Evolutionary conservation across 2,113 vertebrate species (phyloP).

Genomic region (Cinclus mexicanus): DNA sequence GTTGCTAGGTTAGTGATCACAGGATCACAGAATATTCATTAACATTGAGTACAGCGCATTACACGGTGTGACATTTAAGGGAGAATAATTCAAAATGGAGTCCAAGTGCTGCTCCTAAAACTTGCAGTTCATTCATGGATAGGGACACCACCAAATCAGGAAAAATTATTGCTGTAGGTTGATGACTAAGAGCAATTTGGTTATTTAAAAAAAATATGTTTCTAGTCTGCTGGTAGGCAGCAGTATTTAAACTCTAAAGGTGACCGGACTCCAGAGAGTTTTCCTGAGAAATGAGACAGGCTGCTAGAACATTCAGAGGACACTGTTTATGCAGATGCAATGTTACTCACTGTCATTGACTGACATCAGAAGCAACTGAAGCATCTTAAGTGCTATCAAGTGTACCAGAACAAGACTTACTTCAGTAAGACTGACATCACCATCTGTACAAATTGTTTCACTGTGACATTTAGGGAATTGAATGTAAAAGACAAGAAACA

Average conservation of each 20-base stretch:
- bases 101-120: no score
- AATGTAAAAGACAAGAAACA: background rate
- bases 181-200: background rate
- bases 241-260: background rate
- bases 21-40: fast-evolving
- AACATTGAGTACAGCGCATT: fast-evolving
- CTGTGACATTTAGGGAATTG: background rate
- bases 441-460: background rate
- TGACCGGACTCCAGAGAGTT: background rate
- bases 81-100: background rate
- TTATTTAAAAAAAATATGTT: background rate
- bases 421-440: background rate
- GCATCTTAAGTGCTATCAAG: background rate
- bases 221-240: background rate
- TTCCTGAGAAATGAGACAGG: background rate
- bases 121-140: background rate
- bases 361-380: background rate
- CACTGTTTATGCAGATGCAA: background rate
- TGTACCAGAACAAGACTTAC: background rate
- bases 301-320: background rate
- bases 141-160: background rate
- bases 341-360: background rate
- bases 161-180: background rate
- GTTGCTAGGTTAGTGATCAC: background rate
- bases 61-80: no score